phyloP scores from a whole-genome alignment of 1,140 invertebrate genomes.

The Cylas formicarius region DNA sequence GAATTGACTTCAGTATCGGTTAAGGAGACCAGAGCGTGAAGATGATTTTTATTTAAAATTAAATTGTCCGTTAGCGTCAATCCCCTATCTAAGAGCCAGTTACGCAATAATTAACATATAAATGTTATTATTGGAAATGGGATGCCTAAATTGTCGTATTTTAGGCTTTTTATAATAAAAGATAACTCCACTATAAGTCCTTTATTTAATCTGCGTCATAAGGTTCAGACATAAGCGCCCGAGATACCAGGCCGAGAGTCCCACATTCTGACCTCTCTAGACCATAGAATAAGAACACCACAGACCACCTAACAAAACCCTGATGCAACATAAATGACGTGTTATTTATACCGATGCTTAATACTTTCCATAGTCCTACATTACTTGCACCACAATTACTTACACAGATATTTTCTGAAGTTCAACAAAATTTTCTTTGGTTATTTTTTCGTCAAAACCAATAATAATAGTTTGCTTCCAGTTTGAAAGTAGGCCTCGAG shows the following conservation, averaged over 20 bases:
- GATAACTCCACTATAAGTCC: too few relatives aligned
- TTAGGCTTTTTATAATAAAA: too few relatives aligned
- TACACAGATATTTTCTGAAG: conserved; percentile 31
- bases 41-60: conserved; percentile 6
- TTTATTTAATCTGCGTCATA: too few relatives aligned
- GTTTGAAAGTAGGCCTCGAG: conserved; percentile 32
- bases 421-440: conserved; percentile 28
- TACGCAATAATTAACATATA: conserved; percentile 23
- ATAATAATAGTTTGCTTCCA: conserved; percentile 42
- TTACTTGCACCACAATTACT: conserved; percentile 35
- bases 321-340: too few relatives aligned
- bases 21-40: conserved; percentile 9
- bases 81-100: conserved; percentile 23
- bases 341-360: conserved; percentile 20
- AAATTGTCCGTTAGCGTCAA: conserved; percentile 8
- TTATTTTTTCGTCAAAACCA: conserved; percentile 38
- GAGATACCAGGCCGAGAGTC: too few relatives aligned
- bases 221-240: too few relatives aligned
- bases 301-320: too few relatives aligned
- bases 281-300: too few relatives aligned
- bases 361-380: conserved; percentile 33
- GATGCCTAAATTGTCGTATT: too few relatives aligned
- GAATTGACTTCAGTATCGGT: conserved; percentile 12
- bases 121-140: conserved; percentile 15
- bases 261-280: too few relatives aligned